Evolutionary conservation across 2,888 invertebrate species (phyloP).

Genomic region (Sinotaia quadrata): DNA sequence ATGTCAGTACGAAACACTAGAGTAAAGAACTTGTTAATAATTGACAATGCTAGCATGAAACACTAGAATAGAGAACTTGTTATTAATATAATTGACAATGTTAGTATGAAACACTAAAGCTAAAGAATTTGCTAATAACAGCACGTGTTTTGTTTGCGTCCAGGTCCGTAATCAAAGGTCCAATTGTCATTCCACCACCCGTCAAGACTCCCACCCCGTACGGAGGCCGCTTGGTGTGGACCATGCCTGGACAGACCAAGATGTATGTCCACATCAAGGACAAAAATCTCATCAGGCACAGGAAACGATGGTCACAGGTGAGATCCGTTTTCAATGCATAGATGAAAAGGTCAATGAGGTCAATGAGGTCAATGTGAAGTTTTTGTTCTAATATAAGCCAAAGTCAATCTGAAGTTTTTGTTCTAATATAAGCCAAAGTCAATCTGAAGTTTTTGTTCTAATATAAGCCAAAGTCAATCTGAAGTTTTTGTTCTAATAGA

Average conservation of each 20-base stretch:
- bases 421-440: too few relatives aligned
- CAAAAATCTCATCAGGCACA: conserved; percentile 95
- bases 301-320: conserved; percentile 99
- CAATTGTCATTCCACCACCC: conserved; percentile 90
- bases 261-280: conserved; percentile 98
- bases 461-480: too few relatives aligned
- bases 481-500: too few relatives aligned
- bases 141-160: neutral
- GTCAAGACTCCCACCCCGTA: conserved; percentile 95
- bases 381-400: too few relatives aligned
- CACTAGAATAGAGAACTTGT: neutral
- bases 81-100: neutral
- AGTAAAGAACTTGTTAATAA: too few relatives aligned
- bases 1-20: too few relatives aligned
- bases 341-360: too few relatives aligned
- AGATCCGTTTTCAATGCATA: too few relatives aligned
- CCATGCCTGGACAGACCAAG: conserved; percentile 96
- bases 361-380: too few relatives aligned
- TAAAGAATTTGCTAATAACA: neutral
- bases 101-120: neutral
- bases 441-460: too few relatives aligned
- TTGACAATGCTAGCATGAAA: neutral
- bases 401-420: too few relatives aligned
- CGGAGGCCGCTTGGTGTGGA: conserved; percentile 96
- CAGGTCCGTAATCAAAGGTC: conserved; percentile 87